Percentiles rank a stretch among this genome's conserved stretches.
phyloP scores from a whole-genome alignment of 1,140 invertebrate genomes.

The Trichonephila clavata region DNA sequence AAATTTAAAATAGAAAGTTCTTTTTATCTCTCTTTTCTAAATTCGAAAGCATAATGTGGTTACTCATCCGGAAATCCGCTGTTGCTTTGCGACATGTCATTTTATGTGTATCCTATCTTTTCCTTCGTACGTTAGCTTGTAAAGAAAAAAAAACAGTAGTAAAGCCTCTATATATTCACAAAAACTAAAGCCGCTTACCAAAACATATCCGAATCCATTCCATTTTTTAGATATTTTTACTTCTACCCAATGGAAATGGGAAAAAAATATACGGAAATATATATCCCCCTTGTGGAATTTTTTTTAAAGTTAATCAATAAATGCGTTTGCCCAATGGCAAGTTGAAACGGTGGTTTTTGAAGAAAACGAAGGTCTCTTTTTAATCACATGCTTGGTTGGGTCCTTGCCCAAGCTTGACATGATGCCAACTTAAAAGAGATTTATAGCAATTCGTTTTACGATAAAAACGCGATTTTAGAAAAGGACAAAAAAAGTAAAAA shows the following conservation, averaged over 20 bases:
- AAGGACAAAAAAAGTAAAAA: background rate
- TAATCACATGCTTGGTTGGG: slow-evolving; percentile 65
- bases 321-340: slow-evolving; percentile 33
- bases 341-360: slow-evolving; percentile 57
- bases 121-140: background rate
- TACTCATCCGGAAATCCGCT: background rate
- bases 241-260: background rate
- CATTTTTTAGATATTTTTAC: slow-evolving; percentile 34
- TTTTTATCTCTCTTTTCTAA: background rate
- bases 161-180: slow-evolving; percentile 1
- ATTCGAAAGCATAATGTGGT: background rate
- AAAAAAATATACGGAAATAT: background rate
- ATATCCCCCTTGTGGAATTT: background rate
- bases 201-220: slow-evolving; percentile 44
- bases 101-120: background rate
- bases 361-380: slow-evolving; percentile 63
- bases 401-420: slow-evolving; percentile 55
- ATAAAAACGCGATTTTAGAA: slow-evolving; percentile 59
- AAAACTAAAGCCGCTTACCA: slow-evolving; percentile 60
- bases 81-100: slow-evolving; percentile 21
- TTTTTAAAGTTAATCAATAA: slow-evolving; percentile 56
- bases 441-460: slow-evolving; percentile 71
- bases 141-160: background rate
- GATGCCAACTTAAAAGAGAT: slow-evolving; percentile 70
- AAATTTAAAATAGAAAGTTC: background rate